Conservation (phyloP, 1,140 invertebrate species). For the Halictus rubicundus region DNA sequence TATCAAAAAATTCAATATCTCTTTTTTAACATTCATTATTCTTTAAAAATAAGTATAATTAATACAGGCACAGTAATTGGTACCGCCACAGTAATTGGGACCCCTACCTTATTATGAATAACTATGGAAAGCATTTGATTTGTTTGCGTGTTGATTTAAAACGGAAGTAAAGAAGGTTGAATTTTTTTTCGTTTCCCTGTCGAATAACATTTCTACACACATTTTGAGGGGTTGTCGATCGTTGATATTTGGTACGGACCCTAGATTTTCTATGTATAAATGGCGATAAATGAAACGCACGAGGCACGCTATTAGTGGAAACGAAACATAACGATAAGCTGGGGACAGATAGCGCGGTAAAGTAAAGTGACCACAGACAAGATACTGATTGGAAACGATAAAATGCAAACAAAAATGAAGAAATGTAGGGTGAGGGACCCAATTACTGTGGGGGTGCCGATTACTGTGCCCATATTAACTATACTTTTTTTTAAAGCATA, state of each 20-base stretch:
- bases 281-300: slow-evolving; percentile 12
- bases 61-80: no score
- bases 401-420: slow-evolving; percentile 1
- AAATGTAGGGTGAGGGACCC: no score
- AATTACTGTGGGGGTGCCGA: no score
- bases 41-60: no score
- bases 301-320: slow-evolving; percentile 3
- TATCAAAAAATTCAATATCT: no score
- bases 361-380: slow-evolving; percentile 8
- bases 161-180: background rate
- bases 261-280: slow-evolving; percentile 38
- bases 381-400: slow-evolving; percentile 6
- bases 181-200: background rate
- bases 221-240: slow-evolving; percentile 38
- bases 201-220: background rate
- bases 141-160: background rate
- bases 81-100: no score
- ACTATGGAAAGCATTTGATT: background rate
- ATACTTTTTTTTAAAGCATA: no score
- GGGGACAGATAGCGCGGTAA: background rate
- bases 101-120: no score
- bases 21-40: no score
- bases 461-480: no score
- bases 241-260: slow-evolving; percentile 35
- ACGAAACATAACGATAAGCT: slow-evolving; percentile 12